Percentiles rank a stretch among this genome's conserved stretches.
These are phyloP conservation scores for Grammomys surdaster DNA, from an alignment of 2,113 vertebrate species.

Conservation along the genomic window DNA sequence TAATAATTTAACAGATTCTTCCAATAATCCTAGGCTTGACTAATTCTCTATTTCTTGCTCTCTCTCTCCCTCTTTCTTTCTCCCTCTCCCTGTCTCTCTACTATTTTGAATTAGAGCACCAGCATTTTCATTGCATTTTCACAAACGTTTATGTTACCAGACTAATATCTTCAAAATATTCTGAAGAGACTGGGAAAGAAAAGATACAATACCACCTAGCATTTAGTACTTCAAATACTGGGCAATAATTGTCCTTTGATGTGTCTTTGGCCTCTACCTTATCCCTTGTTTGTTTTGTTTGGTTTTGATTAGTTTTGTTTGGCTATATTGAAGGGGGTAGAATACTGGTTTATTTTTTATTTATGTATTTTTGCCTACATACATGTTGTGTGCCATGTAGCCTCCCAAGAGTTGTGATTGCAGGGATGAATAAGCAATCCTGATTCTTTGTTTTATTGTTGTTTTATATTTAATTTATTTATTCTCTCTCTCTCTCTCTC, in stretches of 20 bases:
- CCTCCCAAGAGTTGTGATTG: neutral
- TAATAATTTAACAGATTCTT: neutral
- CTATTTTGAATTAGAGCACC: neutral
- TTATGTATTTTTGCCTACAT: neutral
- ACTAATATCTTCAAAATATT: neutral
- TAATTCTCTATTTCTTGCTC: no score
- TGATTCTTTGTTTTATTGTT: neutral
- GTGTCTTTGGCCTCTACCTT: neutral
- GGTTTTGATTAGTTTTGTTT: neutral
- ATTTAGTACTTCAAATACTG: neutral
- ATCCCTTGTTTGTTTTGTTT: neutral
- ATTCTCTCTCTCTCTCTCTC: neutral
- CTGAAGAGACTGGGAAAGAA: neutral
- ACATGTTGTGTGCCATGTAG: neutral
- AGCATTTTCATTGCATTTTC: neutral
- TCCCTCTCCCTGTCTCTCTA: neutral
- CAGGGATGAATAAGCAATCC: neutral
- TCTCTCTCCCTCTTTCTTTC: no score
- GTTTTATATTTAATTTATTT: neutral
- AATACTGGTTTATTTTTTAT: neutral
- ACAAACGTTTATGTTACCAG: neutral
- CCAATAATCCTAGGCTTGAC: neutral
- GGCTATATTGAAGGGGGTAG: neutral
- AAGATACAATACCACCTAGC: rapidly evolving
- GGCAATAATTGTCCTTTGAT: neutral